Conservation (phyloP, 2,888 invertebrate species). For the Neocrepidodera transversa region DNA sequence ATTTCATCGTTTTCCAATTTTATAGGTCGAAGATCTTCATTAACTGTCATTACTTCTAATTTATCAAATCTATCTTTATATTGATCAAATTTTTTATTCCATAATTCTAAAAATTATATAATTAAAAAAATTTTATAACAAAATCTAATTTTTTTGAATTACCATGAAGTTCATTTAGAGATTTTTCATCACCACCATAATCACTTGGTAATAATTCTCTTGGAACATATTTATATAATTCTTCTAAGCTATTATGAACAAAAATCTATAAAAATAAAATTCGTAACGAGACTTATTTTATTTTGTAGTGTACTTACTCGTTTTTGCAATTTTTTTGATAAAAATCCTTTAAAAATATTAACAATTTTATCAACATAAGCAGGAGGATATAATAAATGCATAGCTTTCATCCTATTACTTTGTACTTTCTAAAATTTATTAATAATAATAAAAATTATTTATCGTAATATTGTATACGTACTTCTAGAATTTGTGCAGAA, state of each 20-base stretch:
- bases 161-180: slow-evolving; percentile 18
- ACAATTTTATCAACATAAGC: neutral
- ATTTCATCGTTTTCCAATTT: slow-evolving; percentile 4
- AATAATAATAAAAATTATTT: too few species aligned
- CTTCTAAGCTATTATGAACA: too few species aligned
- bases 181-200: slow-evolving; percentile 18
- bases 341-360: neutral
- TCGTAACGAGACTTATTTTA: too few species aligned
- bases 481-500: neutral
- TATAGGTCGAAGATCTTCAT: neutral
- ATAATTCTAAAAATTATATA: too few species aligned
- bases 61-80: slow-evolving; percentile 4
- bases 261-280: too few species aligned
- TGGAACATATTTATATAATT: too few species aligned
- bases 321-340: slow-evolving; percentile 5
- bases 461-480: too few species aligned
- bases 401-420: slow-evolving; percentile 1
- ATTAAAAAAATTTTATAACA: too few species aligned
- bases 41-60: neutral
- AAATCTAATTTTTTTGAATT: neutral
- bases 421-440: slow-evolving; percentile 15
- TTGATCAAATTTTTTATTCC: too few species aligned
- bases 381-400: neutral
- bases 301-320: too few species aligned
- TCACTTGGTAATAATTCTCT: slow-evolving; percentile 20